phyloP scores from a whole-genome alignment of 1,140 invertebrate genomes.

The Lepidurus apus region DNA sequence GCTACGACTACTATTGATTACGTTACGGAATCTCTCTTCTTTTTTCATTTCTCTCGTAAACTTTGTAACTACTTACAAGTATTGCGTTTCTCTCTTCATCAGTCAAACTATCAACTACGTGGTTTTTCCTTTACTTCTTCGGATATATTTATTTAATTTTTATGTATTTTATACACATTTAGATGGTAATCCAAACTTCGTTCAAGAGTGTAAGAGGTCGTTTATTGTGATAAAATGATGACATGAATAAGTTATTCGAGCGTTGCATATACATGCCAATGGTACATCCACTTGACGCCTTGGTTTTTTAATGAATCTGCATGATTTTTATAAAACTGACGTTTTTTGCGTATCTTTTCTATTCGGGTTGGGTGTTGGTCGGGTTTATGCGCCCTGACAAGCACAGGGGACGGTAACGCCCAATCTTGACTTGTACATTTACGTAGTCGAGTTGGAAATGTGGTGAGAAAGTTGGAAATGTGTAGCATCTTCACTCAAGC shows the following conservation, averaged over 20 bases:
- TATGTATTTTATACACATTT: no score
- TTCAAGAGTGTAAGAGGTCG: no score
- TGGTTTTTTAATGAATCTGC: neutral
- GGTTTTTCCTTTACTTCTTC: no score
- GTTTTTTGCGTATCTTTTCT: neutral
- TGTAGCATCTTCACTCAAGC: conserved; percentile 14
- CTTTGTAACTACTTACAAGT: no score
- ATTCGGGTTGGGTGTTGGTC: neutral
- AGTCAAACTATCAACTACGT: no score
- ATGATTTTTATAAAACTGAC: neutral
- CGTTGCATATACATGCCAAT: neutral
- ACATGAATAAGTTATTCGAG: neutral
- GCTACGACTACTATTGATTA: no score
- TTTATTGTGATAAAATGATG: neutral
- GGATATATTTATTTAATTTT: no score
- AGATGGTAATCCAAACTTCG: no score
- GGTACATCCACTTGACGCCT: neutral
- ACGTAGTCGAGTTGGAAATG: neutral
- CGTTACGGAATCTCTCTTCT: no score
- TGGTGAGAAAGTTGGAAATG: neutral
- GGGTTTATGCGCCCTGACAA: neutral
- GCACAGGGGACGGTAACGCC: neutral
- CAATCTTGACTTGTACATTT: conserved; percentile 5
- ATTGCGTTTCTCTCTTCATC: no score
- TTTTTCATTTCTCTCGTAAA: no score